Conservation (phyloP, 1,140 invertebrate genomes). For the Augochlora pura region DNA sequence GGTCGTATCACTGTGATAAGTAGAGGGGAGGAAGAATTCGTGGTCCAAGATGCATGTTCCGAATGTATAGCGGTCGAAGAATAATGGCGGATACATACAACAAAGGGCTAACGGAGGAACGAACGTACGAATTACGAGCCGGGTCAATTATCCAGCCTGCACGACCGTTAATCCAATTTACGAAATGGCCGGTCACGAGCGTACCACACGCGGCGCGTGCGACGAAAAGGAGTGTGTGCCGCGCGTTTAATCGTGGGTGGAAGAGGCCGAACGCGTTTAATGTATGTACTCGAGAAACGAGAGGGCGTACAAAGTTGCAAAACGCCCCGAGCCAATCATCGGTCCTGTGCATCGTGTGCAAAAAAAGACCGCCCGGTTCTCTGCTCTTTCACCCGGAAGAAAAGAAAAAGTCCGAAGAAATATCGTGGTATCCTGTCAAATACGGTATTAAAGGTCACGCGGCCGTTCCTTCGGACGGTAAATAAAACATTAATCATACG, state of each 20-base stretch:
- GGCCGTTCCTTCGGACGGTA: neutral
- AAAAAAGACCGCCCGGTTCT: neutral
- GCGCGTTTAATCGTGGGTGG: constrained; percentile 41
- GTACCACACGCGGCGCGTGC: constrained; percentile 51
- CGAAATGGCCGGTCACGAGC: constrained; percentile 51
- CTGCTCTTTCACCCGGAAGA: neutral
- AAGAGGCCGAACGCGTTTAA: constrained; percentile 18
- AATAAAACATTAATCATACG: neutral
- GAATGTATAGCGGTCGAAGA: constrained; percentile 4
- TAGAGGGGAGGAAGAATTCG: neutral
- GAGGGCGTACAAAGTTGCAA: constrained; percentile 20
- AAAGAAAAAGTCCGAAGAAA: too few relatives aligned
- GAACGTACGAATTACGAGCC: constrained; percentile 45
- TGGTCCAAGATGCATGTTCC: neutral
- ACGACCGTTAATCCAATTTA: constrained; percentile 56
- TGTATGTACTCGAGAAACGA: constrained; percentile 18
- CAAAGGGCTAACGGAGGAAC: constrained; percentile 37
- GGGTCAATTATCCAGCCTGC: constrained; percentile 43
- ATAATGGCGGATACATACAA: constrained; percentile 26
- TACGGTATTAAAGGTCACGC: neutral
- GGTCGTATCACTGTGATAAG: too few relatives aligned
- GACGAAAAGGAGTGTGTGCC: constrained; percentile 41
- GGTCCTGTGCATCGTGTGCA: constrained; percentile 15
- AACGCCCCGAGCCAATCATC: neutral
- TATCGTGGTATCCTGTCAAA: neutral